Evolutionary conservation across 2,797 vertebrate genomes (phyloP), one percentile per base, ranked within the genome.

Genomic region (Strix occidentalis): DNA sequence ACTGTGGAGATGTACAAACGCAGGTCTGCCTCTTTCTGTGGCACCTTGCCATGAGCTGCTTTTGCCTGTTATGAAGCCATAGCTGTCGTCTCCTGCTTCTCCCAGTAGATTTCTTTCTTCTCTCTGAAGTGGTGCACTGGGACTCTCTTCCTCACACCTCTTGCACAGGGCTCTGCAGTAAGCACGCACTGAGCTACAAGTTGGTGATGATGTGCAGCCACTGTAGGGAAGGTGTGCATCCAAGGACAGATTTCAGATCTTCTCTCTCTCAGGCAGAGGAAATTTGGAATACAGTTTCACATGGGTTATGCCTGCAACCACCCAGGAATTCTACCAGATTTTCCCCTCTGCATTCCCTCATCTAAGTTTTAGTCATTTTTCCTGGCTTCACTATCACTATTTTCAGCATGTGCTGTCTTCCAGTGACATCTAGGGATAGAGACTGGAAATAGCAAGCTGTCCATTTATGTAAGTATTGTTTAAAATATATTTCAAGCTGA

Each of bases 371-470:
- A 12, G 25, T 13, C 0, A 4, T 51, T 15, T 57, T 39, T 63
- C 26, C 56, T 2, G 39, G 19, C 5, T 66, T 70, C 33, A 19
- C 10, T 2, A 16, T 3, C 26, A 9, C 35, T 25, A 10, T 33
- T 76, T 56, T 48, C 74, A 84, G 61, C 35, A 41, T 69, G 18
- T 33, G n/a, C 74, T 90, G 66, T 84, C 74, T 84, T 93, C 25
- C 24, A 90, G 63, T 82, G 96, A 93, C 96, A 96, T 45, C 96
- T 96, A 97, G 89, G n/a, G 95, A 89, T 5, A 48, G 6, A 48
- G 33, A 76, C 43, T 66, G 63, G n/a, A 82, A 95, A 92, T 6
- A 1, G 7, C 93, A 89, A 75, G 63, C 31, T 84, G 74, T 5
- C 15, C 0, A 1, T 51, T 86, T 39, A 50, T 11, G 6, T 10